phyloP scores from a whole-genome alignment of 2,113 vertebrate genomes.

The Micronisus gabar region DNA sequence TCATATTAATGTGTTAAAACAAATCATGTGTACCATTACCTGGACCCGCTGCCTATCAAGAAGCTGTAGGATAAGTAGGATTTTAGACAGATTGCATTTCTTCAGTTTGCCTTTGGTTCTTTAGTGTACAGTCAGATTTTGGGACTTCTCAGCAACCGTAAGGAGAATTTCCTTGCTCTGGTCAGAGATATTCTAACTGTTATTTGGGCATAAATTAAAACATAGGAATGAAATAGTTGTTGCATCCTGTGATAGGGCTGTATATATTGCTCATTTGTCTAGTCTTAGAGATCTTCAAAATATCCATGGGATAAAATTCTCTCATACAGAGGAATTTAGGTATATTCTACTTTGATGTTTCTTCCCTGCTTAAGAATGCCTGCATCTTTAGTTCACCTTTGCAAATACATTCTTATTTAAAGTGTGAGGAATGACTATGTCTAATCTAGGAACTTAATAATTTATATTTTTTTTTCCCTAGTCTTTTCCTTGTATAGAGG shows the following conservation, averaged over 20 bases:
- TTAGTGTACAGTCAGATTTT: background rate
- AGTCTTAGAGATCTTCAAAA: background rate
- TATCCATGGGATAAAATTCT: background rate
- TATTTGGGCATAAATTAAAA: background rate
- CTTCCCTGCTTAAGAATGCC: background rate
- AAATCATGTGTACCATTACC: accelerated
- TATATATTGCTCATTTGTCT: background rate
- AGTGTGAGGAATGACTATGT: background rate
- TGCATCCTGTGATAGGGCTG: background rate
- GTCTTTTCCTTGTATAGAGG: background rate
- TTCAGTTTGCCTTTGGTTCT: background rate
- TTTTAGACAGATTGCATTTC: background rate
- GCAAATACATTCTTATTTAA: background rate
- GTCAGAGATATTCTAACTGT: background rate
- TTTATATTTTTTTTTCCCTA: accelerated
- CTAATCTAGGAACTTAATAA: background rate
- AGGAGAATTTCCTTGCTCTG: background rate
- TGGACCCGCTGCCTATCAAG: background rate
- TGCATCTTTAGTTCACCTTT: background rate
- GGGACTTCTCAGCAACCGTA: background rate
- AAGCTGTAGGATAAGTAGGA: background rate
- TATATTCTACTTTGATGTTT: background rate
- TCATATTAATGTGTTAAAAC: background rate
- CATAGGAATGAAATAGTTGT: background rate
- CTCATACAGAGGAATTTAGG: background rate